A percentile compares a stretch with the other conserved stretches of the same genome.
These are phyloP conservation scores for Phrynocephalus vlangalii DNA, from an alignment of 2,797 vertebrate genomes.

Conservation along the genomic window DNA sequence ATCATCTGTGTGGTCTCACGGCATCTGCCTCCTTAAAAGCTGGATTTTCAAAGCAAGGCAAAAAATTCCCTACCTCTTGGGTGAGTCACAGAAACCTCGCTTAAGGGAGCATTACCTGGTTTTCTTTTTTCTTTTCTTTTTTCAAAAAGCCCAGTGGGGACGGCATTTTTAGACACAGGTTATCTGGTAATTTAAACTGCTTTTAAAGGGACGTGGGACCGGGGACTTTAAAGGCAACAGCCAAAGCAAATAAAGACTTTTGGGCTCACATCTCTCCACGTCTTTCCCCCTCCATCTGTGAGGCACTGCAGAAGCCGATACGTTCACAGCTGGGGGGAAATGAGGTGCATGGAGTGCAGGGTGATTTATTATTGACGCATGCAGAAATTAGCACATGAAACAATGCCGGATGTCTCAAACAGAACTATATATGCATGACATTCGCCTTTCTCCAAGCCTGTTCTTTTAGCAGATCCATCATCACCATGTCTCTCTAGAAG, in stretches of 20 bases:
- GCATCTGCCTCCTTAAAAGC: too few relatives aligned
- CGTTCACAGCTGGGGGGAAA: conserved; percentile 24
- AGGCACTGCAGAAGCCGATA: conserved; percentile 8
- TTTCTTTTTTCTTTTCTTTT: too few relatives aligned
- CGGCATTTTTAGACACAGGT: too few relatives aligned
- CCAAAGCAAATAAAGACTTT: conserved; percentile 36
- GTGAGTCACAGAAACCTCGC: too few relatives aligned
- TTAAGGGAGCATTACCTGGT: too few relatives aligned
- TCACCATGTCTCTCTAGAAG: background rate
- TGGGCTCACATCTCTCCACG: conserved; percentile 25
- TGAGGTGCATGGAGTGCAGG: conserved; percentile 30
- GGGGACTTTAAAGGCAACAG: conserved; percentile 25
- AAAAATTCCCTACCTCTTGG: too few relatives aligned
- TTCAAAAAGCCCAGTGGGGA: too few relatives aligned
- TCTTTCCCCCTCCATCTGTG: conserved; percentile 35
- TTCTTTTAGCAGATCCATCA: background rate
- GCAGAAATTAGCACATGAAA: conserved; percentile 42
- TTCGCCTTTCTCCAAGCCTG: conserved; percentile 2
- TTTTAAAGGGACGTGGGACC: too few relatives aligned
- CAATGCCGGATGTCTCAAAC: conserved; percentile 1
- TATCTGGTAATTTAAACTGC: too few relatives aligned
- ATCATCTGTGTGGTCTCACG: too few relatives aligned
- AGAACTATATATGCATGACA: conserved; percentile 1
- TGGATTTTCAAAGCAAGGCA: too few relatives aligned
- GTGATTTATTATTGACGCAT: conserved; percentile 45